Percentiles rank a stretch among this genome's conserved stretches.
Conservation (phyloP, 2,797 vertebrate species). For the Ispidina picta region DNA sequence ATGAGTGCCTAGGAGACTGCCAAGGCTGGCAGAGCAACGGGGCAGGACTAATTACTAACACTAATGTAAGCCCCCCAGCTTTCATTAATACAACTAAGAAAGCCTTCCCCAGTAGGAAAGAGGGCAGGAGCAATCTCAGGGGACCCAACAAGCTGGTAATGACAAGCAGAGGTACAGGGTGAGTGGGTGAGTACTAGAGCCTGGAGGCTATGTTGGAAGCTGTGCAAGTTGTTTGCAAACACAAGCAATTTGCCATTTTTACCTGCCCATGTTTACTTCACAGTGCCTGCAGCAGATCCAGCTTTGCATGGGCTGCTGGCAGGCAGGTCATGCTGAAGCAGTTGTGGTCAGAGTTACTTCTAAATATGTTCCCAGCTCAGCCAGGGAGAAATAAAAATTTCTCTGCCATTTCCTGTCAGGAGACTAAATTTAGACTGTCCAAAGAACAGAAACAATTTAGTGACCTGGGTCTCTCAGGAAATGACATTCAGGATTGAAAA, state of each 20-base stretch:
- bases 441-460: slow-evolving; percentile 47
- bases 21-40: not conserved
- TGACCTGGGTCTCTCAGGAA: slow-evolving; percentile 41
- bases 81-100: not conserved
- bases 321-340: not conserved
- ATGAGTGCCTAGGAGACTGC: not conserved
- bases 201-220: not conserved
- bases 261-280: not conserved
- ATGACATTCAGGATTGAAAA: slow-evolving; percentile 24
- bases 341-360: not conserved
- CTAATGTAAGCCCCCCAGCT: not conserved
- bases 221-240: not conserved
- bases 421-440: slow-evolving; percentile 50
- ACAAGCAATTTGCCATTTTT: not conserved
- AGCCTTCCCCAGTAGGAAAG: not conserved
- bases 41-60: slow-evolving; percentile 37
- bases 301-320: not conserved
- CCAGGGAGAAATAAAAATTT: slow-evolving; percentile 21
- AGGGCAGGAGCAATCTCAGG: not conserved
- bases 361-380: not conserved
- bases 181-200: not conserved
- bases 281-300: not conserved
- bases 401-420: slow-evolving; percentile 27
- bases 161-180: not conserved
- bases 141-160: not conserved